Conservation (phyloP, 2,888 invertebrate genomes). For the Drosophila ustulata region DNA sequence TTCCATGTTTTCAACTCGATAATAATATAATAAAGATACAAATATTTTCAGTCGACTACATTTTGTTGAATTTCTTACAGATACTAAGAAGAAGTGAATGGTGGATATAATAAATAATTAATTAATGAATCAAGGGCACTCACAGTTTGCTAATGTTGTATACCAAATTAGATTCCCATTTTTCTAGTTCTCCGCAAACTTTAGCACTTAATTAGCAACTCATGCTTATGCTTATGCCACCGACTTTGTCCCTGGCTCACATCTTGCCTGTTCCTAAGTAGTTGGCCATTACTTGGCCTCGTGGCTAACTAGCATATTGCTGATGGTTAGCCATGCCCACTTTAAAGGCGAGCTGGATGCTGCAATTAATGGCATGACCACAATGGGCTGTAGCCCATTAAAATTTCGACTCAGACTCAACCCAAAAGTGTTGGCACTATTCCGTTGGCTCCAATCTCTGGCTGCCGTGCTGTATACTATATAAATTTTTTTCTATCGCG, state of each 20-base stretch:
- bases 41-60: too few species aligned
- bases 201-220: not conserved
- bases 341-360: constrained; percentile 38
- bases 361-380: constrained; percentile 56
- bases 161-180: not conserved
- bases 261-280: constrained; percentile 7
- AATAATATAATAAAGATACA: too few species aligned
- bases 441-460: constrained; percentile 36
- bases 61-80: too few species aligned
- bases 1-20: too few species aligned
- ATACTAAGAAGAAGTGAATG: too few species aligned
- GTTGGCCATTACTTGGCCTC: not conserved
- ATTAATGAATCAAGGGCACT: too few species aligned
- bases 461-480: not conserved
- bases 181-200: too few species aligned
- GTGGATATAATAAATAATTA: too few species aligned
- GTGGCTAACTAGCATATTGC: constrained; percentile 16
- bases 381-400: constrained; percentile 61
- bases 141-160: not conserved
- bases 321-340: constrained; percentile 16
- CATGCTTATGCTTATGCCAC: not conserved
- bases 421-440: constrained; percentile 34
- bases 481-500: constrained; percentile 8
- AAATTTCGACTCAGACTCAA: constrained; percentile 54
- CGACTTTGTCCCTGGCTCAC: not conserved